Base-by-base conservation (phyloP, 2,797 vertebrate genomes). In the Urosaurus nigricauda region DNA sequence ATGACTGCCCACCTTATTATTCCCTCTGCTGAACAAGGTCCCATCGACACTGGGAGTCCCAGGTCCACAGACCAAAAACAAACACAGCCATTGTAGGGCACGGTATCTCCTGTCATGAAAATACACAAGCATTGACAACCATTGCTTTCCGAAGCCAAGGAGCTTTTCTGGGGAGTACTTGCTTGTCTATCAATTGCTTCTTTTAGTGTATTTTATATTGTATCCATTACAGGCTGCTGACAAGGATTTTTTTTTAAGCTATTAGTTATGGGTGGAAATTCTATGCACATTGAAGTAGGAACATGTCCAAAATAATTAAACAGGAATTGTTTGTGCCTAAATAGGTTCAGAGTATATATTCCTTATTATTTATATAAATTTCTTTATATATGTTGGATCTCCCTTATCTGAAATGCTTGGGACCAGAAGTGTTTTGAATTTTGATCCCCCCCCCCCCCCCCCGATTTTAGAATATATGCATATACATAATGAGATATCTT, bases 1-100 rank as follows among this genome's bases (percentile, higher is more conserved):
- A 98, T 98, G 98, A 98, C 97, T 98, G 98, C 98, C 96, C 97
- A 97, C 96, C 97, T 98, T 97, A 98, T 98, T 98, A 98, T 98
- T 98, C 97, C 97, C 96, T 97, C 97, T 97, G 97, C 84, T 95
- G 93, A 97, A 97, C 96, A 97, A 96, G 95, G 95, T 96, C 96
- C 97, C 97, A 97, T 97, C 97, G 92, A 96, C 93, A 92, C 94
- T 96, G 91, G 96, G 97, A 70, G 79, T 92, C 93, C 95, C 91
- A 94, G 97, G 93, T 96, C 96, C 96, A 94, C 93, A 95, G 96
- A 97, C 95, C 96, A 97, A 97, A 97, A 96, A 99, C 98, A 98
- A 98, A 97, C 92, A 95, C 95, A 84, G 96, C 96, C 96, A 97
- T 98, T 98, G 98, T 98, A 94, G 35, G 13, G 89, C 80, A 77